Evolutionary conservation across 2,113 vertebrate species (phyloP).

Genomic region (Oriolus oriolus): DNA sequence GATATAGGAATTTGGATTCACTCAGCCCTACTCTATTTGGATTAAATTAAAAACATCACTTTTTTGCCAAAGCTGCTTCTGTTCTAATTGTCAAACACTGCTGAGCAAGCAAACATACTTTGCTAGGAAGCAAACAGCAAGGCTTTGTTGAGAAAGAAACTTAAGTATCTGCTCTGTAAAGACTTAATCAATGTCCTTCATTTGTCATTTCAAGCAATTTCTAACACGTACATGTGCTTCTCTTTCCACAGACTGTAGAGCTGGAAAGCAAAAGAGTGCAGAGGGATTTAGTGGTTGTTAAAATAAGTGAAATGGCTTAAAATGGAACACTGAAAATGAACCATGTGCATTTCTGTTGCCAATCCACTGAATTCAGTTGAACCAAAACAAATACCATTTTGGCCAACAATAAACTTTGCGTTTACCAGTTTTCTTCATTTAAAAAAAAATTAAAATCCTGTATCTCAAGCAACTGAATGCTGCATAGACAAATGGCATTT

Average conservation of each 20-base stretch:
- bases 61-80: neutral
- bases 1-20: neutral
- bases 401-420: neutral
- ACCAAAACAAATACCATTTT: neutral
- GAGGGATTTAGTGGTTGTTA: neutral
- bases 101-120: neutral
- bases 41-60: neutral
- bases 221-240: neutral
- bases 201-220: neutral
- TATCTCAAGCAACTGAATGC: neutral
- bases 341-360: neutral
- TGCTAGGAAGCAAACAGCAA: neutral
- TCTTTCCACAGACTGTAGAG: neutral
- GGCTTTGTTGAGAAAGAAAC: neutral
- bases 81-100: neutral
- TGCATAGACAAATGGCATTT: neutral
- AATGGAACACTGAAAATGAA: neutral
- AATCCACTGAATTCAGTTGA: neutral
- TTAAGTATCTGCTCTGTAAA: neutral
- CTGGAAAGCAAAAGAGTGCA: neutral
- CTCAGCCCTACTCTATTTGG: neutral
- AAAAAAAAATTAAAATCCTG: rapidly evolving
- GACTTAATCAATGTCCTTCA: neutral
- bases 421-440: neutral
- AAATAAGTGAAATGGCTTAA: neutral